Conservation (phyloP, 37 sponge, comb jelly and placozoan genomes). For the Beroe forskalii region DNA sequence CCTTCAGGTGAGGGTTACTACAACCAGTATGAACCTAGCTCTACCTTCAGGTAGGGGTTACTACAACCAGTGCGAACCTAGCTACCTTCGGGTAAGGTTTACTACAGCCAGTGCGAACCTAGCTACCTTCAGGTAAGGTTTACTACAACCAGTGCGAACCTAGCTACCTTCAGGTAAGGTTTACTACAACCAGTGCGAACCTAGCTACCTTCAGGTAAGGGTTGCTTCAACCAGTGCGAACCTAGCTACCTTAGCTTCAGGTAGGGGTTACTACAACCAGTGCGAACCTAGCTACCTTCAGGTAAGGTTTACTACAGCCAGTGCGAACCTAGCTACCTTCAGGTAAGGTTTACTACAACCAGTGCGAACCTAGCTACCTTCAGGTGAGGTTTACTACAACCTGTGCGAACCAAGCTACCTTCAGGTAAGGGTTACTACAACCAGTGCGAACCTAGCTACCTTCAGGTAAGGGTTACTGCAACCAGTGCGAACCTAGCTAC, state of each 20-base stretch:
- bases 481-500: constrained; percentile 33
- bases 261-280: neutral
- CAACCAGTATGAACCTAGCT: neutral
- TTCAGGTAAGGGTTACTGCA: constrained; percentile 43
- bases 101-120: neutral
- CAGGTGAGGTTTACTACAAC: constrained; percentile 29
- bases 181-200: neutral
- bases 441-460: neutral
- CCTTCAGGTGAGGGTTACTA: constrained; percentile 44
- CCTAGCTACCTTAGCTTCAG: too few species aligned
- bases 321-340: constrained; percentile 6
- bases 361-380: constrained; percentile 37
- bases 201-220: constrained; percentile 40
- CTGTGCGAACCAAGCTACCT: neutral
- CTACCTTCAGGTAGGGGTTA: constrained; percentile 36
- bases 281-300: constrained; percentile 14
- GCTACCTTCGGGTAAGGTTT: constrained; percentile 24
- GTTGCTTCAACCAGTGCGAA: too few species aligned
- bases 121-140: constrained; percentile 46
- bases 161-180: too few species aligned
- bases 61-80: neutral
- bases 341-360: constrained; percentile 39
- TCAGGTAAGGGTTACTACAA: constrained; percentile 22
- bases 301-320: constrained; percentile 1
- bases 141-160: too few species aligned